Conservation (phyloP, 2,113 vertebrate genomes). For the Nycticryphes semicollaris region DNA sequence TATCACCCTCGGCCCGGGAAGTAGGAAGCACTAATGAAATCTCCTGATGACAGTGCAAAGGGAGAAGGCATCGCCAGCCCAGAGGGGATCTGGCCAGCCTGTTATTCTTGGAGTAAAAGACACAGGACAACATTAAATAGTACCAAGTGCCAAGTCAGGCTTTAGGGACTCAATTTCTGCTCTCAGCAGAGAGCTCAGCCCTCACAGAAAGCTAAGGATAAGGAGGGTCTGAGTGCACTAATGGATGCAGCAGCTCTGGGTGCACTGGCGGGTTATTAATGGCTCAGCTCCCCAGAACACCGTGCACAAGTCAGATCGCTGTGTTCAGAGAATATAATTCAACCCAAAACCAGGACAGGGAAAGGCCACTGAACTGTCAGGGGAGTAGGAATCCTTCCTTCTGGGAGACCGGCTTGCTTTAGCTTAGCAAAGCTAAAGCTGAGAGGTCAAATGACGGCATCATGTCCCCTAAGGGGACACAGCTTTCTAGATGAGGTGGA, state of each 20-base stretch:
- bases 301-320: not conserved
- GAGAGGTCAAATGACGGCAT: not conserved
- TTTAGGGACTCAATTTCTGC: not conserved
- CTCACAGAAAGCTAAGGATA: not conserved
- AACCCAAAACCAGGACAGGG: not conserved
- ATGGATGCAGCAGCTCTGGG: not conserved
- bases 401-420: not conserved
- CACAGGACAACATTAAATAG: not conserved
- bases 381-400: not conserved
- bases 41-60: slow-evolving; percentile 21
- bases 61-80: not conserved
- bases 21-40: slow-evolving; percentile 41
- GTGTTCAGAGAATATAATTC: not conserved
- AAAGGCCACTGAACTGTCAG: not conserved
- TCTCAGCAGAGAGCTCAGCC: not conserved
- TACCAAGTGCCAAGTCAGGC: not conserved
- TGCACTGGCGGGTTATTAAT: not conserved
- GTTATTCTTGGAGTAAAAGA: not conserved
- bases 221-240: not conserved
- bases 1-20: slow-evolving; percentile 7
- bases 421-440: not conserved
- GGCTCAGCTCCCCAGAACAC: not conserved
- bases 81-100: not conserved
- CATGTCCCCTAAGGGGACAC: not conserved
- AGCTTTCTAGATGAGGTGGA: not conserved